These are phyloP conservation scores for Rhagophthalmus giganteus DNA, from an alignment of 2,888 invertebrate genomes.

Conservation along the genomic window DNA sequence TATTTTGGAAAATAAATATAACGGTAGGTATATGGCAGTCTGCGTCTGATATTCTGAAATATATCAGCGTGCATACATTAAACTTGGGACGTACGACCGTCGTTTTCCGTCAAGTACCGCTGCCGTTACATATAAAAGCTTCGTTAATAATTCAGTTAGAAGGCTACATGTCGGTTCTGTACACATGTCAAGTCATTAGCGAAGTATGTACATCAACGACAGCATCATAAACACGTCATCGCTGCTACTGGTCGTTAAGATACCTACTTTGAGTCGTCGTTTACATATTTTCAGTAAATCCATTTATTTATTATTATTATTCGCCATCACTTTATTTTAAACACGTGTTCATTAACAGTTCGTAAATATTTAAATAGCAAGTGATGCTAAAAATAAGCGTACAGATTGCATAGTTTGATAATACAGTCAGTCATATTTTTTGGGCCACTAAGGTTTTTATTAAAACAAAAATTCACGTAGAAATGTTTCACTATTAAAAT, in stretches of 20 bases:
- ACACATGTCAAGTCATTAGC: constrained; percentile 54
- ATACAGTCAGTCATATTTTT: too few relatives aligned
- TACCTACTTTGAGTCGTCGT: constrained; percentile 27
- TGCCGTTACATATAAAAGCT: constrained; percentile 43
- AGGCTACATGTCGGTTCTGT: constrained; percentile 46
- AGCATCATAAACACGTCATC: constrained; percentile 53
- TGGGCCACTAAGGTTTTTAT: too few relatives aligned
- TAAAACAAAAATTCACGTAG: too few relatives aligned
- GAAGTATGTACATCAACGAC: constrained; percentile 51
- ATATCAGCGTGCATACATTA: constrained; percentile 23
- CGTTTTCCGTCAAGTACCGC: constrained; percentile 34
- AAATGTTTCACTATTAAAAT: too few relatives aligned
- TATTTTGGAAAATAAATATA: constrained; percentile 36
- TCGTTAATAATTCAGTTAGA: constrained; percentile 50
- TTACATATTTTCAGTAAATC: constrained; percentile 9
- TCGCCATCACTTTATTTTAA: background rate
- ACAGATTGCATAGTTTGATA: too few relatives aligned
- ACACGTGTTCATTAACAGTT: too few relatives aligned
- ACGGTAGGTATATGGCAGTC: constrained; percentile 9
- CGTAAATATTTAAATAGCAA: too few relatives aligned
- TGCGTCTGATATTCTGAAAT: constrained; percentile 2
- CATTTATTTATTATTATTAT: background rate
- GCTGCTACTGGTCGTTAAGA: constrained; percentile 44
- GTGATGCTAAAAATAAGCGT: too few relatives aligned
- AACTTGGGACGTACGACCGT: constrained; percentile 31